Evolutionary conservation across 30 jellyfish, hydroid and myxozoan species (phyloP).

Genomic region (Pseudorhiza aurosa): DNA sequence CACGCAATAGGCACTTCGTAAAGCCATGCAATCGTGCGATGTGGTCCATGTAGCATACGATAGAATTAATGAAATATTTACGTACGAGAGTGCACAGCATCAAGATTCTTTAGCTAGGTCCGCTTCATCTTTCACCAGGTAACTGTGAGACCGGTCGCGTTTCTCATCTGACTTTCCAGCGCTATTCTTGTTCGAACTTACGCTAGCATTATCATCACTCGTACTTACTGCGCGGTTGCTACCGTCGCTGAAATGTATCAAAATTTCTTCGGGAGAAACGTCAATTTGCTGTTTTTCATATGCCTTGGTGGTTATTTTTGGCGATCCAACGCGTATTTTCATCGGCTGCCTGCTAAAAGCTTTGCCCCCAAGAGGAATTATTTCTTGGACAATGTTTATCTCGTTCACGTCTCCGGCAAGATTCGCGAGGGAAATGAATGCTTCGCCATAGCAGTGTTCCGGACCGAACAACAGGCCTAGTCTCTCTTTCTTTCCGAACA

Average conservation of each 20-base stretch:
- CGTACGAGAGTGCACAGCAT: no score
- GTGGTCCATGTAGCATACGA: no score
- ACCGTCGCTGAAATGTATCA: slow-evolving; percentile 16
- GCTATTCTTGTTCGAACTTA: background rate
- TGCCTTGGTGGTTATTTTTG: slow-evolving; percentile 29
- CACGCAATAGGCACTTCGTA: no score
- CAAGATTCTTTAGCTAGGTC: no score
- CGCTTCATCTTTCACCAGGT: background rate
- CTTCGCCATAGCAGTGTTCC: slow-evolving; percentile 67
- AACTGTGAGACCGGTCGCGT: slow-evolving; percentile 11
- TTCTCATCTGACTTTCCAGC: background rate
- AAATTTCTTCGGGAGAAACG: slow-evolving; percentile 38
- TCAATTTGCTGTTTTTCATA: slow-evolving; percentile 27
- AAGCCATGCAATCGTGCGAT: no score
- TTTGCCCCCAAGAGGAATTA: slow-evolving; percentile 56
- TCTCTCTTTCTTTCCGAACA: slow-evolving; percentile 38
- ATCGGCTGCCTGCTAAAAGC: slow-evolving; percentile 40
- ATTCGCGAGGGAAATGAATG: slow-evolving; percentile 44
- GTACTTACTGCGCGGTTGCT: background rate
- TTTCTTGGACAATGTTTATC: slow-evolving; percentile 50
- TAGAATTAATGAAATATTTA: no score
- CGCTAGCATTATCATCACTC: background rate
- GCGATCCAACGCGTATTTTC: slow-evolving; percentile 48
- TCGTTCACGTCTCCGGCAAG: slow-evolving; percentile 33
- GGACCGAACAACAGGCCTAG: slow-evolving; percentile 53